Conservation (phyloP, 1,140 invertebrate species). For the Mercenaria mercenaria region DNA sequence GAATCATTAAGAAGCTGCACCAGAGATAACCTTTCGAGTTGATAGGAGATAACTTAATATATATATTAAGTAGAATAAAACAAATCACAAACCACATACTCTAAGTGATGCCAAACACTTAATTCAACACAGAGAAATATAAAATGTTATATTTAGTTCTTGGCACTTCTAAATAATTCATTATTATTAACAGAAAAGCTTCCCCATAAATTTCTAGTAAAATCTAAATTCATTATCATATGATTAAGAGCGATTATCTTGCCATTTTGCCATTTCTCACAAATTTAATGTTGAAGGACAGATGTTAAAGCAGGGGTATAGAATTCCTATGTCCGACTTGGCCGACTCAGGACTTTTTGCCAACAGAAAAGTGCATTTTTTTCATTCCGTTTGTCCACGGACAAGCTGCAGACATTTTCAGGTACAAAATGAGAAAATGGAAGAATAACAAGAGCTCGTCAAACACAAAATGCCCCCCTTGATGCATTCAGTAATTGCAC, state of each 20-base stretch:
- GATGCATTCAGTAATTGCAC: too few species aligned
- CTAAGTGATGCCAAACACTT: not conserved
- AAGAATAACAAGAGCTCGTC: too few species aligned
- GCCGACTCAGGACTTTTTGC: too few species aligned
- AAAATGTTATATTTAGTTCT: not conserved
- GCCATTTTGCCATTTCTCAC: not conserved
- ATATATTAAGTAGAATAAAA: not conserved
- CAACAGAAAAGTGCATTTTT: too few species aligned
- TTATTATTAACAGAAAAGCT: not conserved
- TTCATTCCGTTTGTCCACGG: too few species aligned
- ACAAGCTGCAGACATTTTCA: too few species aligned
- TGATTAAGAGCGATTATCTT: not conserved
- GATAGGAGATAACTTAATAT: not conserved
- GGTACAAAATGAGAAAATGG: too few species aligned
- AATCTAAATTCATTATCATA: not conserved
- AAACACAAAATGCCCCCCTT: too few species aligned
- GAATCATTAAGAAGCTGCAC: too few species aligned
- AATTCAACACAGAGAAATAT: not conserved
- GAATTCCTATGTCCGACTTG: too few species aligned
- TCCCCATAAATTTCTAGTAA: not conserved
- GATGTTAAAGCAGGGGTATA: too few species aligned
- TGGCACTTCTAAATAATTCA: slow-evolving; percentile 1
- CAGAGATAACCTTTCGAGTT: too few species aligned
- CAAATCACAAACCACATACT: not conserved
- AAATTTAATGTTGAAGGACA: not conserved